Evolutionary conservation across 2,797 vertebrate genomes (phyloP), one percentile per base, ranked within the genome.

Genomic region (Hirundo rustica): DNA sequence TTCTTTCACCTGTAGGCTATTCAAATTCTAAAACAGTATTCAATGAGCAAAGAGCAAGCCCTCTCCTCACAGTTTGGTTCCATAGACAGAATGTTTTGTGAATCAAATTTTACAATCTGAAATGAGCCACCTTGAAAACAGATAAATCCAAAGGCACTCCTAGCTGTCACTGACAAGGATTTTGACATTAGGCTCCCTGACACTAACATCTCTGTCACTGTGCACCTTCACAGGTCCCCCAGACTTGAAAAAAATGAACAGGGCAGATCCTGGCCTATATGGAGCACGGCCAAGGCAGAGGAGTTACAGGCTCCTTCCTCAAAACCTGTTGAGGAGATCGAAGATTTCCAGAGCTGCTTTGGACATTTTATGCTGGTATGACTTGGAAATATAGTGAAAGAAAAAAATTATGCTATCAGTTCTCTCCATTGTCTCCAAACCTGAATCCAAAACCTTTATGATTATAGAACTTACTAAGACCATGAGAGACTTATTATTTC

Each of bases 211-310:
- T 54, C 55, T 51, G 8, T 40, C 45, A 18, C 32, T 71, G 7
- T 15, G 7, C 11, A 32, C 8, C 65, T 4, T 9, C 42, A 36
- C 0, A 0, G 9, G 40, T 60, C 4, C 10, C 27, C 7, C 11
- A 55, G 12, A 62, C 11, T 20, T 30, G n/a, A 54, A 13, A 36
- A 47, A 70, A 45, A 10, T n/a, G 12, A 90, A 12, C 48, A 53
- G 11, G 10, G 10, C 5, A 29, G 22, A 88, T 16, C 11, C n/a
- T 47, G 34, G 8, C 7, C 38, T 7, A 3, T 5, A 10, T 2
- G 25, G 36, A 54, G 13, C 10, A 50, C 0, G 0, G 15, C 11
- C 13, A 47, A 48, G 13, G 3, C 3, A 9, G 3, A 32, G 42
- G 7, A 71, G 20, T 15, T 29, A 34, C 25, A 36, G 26, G 2